Evolutionary conservation across 2,888 invertebrate species (phyloP).

Genomic region (Deilephila elpenor): DNA sequence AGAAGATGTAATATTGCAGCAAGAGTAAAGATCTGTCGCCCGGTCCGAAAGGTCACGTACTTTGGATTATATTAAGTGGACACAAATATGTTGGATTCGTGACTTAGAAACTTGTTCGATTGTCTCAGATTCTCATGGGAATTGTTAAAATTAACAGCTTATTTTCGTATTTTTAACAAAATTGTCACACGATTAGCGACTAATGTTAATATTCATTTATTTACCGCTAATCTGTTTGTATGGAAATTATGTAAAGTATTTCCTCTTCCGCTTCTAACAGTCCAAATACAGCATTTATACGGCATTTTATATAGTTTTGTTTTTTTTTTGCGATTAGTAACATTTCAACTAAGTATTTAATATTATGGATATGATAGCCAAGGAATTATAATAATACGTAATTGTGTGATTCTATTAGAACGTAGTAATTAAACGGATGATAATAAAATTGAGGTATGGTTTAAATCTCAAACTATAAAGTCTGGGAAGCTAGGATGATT

Average conservation of each 20-base stretch:
- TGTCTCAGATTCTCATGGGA: neutral
- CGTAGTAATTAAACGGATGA: neutral
- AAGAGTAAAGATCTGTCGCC: conserved; percentile 30
- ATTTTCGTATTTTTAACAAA: neutral
- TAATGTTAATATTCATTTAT: too few relatives aligned
- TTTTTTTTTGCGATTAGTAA: too few relatives aligned
- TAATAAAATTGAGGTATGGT: neutral
- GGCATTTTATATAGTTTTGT: too few relatives aligned
- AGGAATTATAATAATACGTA: too few relatives aligned
- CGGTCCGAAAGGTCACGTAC: conserved; percentile 68
- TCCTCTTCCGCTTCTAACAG: too few relatives aligned
- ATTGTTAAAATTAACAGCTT: neutral
- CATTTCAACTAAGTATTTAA: too few relatives aligned
- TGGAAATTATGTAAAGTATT: too few relatives aligned
- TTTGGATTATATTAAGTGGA: conserved; percentile 71
- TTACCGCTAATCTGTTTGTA: too few relatives aligned
- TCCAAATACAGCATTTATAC: too few relatives aligned
- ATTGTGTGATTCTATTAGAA: too few relatives aligned
- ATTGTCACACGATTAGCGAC: too few relatives aligned
- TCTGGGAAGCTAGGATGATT: neutral
- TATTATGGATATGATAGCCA: too few relatives aligned
- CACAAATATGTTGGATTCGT: conserved; percentile 73
- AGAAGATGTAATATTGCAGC: conserved; percentile 17
- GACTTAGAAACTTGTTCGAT: conserved; percentile 52
- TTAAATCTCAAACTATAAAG: neutral